These are phyloP conservation scores for Agrochola circellaris DNA, from an alignment of 2,888 invertebrate species.

Conservation along the genomic window DNA sequence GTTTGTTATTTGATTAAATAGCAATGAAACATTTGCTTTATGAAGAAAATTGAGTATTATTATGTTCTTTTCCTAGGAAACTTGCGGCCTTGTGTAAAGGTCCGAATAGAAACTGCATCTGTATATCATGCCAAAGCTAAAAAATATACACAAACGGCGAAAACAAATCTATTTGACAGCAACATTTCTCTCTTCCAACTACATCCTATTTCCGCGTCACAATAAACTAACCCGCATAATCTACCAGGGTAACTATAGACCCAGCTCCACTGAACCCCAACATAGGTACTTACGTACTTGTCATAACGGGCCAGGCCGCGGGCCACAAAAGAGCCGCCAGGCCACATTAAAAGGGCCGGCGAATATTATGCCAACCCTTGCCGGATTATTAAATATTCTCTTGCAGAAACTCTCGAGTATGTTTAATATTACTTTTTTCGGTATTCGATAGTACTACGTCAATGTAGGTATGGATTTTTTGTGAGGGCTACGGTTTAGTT, in stretches of 20 bases:
- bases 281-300: slow-evolving; percentile 57
- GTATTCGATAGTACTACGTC: slow-evolving; percentile 60
- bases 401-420: slow-evolving; percentile 72
- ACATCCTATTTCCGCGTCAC: slow-evolving; percentile 17
- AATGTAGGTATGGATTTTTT: slow-evolving; percentile 34
- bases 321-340: slow-evolving; percentile 64
- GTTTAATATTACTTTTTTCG: slow-evolving; percentile 76
- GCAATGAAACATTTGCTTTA: not conserved
- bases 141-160: not conserved
- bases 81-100: not conserved
- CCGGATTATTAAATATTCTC: slow-evolving; percentile 80
- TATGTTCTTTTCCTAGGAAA: not conserved
- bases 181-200: slow-evolving; percentile 35
- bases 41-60: not conserved
- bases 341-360: slow-evolving; percentile 71
- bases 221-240: slow-evolving; percentile 48
- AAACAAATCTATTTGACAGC: not conserved
- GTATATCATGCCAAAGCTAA: not conserved
- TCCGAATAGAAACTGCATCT: not conserved
- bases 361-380: slow-evolving; percentile 81
- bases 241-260: slow-evolving; percentile 19
- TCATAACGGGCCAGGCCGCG: slow-evolving; percentile 58
- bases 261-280: slow-evolving; percentile 42
- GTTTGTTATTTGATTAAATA: not conserved
- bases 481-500: slow-evolving; percentile 2